Evolutionary conservation across 2,113 vertebrate species (phyloP).

Genomic region (Arizona elegans): DNA sequence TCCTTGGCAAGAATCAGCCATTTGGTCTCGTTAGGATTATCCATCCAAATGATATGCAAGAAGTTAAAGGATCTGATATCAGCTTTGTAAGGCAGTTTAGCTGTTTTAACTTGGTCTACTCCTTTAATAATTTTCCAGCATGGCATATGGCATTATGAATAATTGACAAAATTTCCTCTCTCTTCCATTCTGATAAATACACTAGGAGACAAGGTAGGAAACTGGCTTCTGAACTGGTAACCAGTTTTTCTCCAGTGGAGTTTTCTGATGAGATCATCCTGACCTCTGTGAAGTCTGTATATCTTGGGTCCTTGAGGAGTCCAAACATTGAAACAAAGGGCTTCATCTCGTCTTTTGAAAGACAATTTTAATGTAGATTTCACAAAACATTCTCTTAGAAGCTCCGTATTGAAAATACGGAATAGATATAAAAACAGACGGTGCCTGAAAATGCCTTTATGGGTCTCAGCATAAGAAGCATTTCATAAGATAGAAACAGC

Average conservation of each 20-base stretch:
- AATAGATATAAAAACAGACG: background rate
- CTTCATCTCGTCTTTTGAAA: background rate
- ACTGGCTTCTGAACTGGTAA: background rate
- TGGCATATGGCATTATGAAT: background rate
- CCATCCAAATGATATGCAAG: background rate
- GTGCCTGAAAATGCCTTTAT: background rate
- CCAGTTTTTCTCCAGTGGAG: background rate
- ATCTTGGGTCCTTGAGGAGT: background rate
- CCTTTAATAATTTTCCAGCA: background rate
- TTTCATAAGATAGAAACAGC: background rate
- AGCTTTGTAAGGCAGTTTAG: conserved; percentile 11
- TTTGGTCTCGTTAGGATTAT: background rate
- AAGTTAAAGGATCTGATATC: background rate
- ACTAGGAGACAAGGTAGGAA: background rate
- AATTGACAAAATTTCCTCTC: background rate
- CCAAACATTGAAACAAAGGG: background rate
- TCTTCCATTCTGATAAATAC: background rate
- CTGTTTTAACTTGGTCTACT: conserved; percentile 7
- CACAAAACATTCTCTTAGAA: background rate
- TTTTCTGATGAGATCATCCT: background rate
- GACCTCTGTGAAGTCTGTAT: background rate
- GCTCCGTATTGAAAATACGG: background rate
- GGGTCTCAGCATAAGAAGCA: background rate
- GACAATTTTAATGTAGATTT: background rate
- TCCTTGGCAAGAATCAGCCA: background rate